phyloP scores from a whole-genome alignment of 1,140 invertebrate genomes.

The Probaryconus sp. region DNA sequence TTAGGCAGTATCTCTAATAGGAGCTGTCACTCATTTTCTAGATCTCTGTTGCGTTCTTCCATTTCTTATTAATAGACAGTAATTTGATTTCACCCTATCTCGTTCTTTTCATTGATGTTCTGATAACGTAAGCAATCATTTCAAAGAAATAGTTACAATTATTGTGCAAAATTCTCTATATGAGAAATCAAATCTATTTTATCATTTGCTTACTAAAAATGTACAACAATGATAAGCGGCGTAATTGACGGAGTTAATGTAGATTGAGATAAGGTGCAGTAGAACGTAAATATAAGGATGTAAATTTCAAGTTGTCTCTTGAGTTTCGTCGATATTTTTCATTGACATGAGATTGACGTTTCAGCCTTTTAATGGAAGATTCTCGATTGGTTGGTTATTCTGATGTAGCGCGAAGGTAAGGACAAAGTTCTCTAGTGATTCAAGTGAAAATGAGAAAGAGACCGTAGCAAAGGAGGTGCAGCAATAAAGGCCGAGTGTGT shows the following conservation, averaged over 20 bases:
- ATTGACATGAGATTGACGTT: constrained; percentile 57
- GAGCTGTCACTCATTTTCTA: constrained; percentile 69
- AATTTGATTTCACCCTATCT: constrained; percentile 52
- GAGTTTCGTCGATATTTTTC: constrained; percentile 58
- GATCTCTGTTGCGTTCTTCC: constrained; percentile 58
- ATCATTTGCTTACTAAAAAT: too few species aligned
- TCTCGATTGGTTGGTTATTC: constrained; percentile 64
- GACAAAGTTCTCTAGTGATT: constrained; percentile 62
- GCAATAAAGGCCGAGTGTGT: constrained; percentile 77
- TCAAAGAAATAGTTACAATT: too few species aligned
- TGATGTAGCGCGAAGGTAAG: constrained; percentile 63
- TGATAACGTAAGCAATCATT: constrained; percentile 26
- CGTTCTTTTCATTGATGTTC: constrained; percentile 46
- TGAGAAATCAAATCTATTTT: too few species aligned
- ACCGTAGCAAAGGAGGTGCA: constrained; percentile 66
- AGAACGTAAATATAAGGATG: too few species aligned
- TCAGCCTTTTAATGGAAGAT: constrained; percentile 61
- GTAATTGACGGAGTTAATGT: too few species aligned
- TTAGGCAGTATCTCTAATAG: constrained; percentile 67
- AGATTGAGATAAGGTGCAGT: constrained; percentile 41
- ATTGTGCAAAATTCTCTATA: too few species aligned
- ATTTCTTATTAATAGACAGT: constrained; percentile 56
- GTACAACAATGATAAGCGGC: too few species aligned
- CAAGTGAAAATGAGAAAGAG: constrained; percentile 62
- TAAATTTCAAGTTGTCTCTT: constrained; percentile 53